Conservation (phyloP, 2,888 invertebrate genomes). For the Thereva nobilitata region DNA sequence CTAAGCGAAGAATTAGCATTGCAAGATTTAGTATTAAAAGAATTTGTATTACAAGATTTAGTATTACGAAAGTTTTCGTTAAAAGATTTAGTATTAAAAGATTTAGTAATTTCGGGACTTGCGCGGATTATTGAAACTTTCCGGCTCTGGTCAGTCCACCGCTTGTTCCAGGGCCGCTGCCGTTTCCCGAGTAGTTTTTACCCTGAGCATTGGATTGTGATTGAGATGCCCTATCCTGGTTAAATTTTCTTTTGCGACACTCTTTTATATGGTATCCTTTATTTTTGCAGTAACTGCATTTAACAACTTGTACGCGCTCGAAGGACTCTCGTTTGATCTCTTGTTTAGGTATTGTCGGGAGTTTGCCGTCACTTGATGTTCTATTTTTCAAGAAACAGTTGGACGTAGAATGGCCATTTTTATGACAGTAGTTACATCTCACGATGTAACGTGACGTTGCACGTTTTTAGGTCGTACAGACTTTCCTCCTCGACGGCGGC, state of each 20-base stretch:
- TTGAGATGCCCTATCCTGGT: background rate
- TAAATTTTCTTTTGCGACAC: slow-evolving; percentile 2
- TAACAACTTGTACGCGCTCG: background rate
- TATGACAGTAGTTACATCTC: background rate
- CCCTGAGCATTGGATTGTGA: too few relatives aligned
- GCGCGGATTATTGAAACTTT: background rate
- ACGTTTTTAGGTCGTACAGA: background rate
- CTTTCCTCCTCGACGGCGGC: slow-evolving; percentile 27
- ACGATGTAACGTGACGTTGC: too few relatives aligned
- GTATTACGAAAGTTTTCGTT: too few relatives aligned
- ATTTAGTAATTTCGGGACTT: too few relatives aligned
- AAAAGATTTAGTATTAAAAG: too few relatives aligned
- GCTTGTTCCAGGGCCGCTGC: background rate
- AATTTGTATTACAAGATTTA: too few relatives aligned
- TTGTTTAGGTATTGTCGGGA: background rate
- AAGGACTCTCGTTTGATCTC: background rate
- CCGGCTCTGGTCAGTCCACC: background rate
- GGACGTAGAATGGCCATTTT: background rate
- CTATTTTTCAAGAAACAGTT: background rate
- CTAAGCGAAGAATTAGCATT: too few relatives aligned
- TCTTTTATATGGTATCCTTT: slow-evolving; percentile 8
- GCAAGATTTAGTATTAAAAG: too few relatives aligned
- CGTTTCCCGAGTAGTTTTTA: background rate
- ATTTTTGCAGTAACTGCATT: slow-evolving; percentile 17
- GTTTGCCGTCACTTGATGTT: too few relatives aligned